Evolutionary conservation across 2,797 vertebrate genomes (phyloP).

Genomic region (Sebastes taczanowskii): DNA sequence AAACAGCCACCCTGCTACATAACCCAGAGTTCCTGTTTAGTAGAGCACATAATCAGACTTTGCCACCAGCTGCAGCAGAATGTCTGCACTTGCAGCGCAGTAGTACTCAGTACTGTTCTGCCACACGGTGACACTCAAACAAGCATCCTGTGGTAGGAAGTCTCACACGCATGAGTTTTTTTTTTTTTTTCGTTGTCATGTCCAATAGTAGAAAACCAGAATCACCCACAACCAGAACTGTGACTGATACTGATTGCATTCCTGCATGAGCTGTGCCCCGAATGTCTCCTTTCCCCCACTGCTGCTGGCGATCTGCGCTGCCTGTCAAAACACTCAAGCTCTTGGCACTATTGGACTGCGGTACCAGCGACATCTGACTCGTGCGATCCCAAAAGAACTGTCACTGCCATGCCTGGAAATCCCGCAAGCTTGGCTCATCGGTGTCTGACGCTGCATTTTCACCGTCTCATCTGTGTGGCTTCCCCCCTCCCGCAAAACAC

Average conservation of each 20-base stretch:
- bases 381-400: constrained; percentile 62
- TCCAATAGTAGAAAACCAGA: constrained; percentile 30
- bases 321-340: constrained; percentile 66
- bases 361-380: constrained; percentile 67
- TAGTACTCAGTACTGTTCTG: constrained; percentile 32
- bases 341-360: constrained; percentile 38
- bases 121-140: constrained; percentile 47
- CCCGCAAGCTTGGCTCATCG: constrained; percentile 36
- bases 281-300: constrained; percentile 9
- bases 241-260: constrained; percentile 47
- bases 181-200: constrained; percentile 11
- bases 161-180: background rate
- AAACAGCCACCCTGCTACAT: constrained; percentile 69
- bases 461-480: constrained; percentile 15
- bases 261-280: constrained; percentile 19
- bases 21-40: constrained; percentile 82
- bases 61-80: constrained; percentile 83
- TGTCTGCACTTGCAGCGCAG: constrained; percentile 64
- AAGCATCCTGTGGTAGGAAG: constrained; percentile 23
- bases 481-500: constrained; percentile 4
- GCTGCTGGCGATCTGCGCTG: constrained; percentile 43
- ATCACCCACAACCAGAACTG: constrained; percentile 18
- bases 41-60: constrained; percentile 86
- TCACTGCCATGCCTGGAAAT: constrained; percentile 47
- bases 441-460: constrained; percentile 61